Evolutionary conservation across 2,888 invertebrate genomes (phyloP), one percentile per base, ranked within the genome.

Genomic region (Dilophus febrilis): DNA sequence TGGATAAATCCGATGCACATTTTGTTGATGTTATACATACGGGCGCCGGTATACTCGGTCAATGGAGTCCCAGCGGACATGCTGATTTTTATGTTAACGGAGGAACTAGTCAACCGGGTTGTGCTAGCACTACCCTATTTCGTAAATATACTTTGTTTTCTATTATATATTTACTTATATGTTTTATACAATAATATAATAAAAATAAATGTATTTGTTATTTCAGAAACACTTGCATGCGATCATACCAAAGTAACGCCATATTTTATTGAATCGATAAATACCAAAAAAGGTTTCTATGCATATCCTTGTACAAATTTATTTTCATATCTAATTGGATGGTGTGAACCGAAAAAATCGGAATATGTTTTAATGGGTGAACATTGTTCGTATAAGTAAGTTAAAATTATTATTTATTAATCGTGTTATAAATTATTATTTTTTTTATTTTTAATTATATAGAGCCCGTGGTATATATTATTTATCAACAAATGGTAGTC

Each of bases 191-290:
- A 6, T 22, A 22, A 22, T 14, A 44, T 33, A 30, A 6, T 22
- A 6, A 22, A 4, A 22, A 22, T 22, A 22, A n/a, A n/a, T n/a
- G n/a, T 11, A 13, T 38, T 35, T 37, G 19, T 35, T 30, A 10
- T 40, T 19, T 42, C 59, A 86, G 86, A 84, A 67, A 86, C 86
- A 1, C 63, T 87, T 44, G 81, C 87, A 19, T 87, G 87, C 58
- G 87, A 87, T 58, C 87, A 87, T 56, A 87, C 86, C 6, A 85
- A 84, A 65, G 87, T 87, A 43, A 86, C 87, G 3, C 87, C 87
- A 10, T 86, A 85, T 57, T 87, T 86, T 57, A 85, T 87, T 47
- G 87, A 87, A 59, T 87, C 86, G 2, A 86, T 87, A 50, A 81
- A 80, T 50, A 75, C 80, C 13, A 73, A 70, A 40, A 65, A 67